Conservation (phyloP, 2,888 invertebrate species). For the Eristalinus aeneus region DNA sequence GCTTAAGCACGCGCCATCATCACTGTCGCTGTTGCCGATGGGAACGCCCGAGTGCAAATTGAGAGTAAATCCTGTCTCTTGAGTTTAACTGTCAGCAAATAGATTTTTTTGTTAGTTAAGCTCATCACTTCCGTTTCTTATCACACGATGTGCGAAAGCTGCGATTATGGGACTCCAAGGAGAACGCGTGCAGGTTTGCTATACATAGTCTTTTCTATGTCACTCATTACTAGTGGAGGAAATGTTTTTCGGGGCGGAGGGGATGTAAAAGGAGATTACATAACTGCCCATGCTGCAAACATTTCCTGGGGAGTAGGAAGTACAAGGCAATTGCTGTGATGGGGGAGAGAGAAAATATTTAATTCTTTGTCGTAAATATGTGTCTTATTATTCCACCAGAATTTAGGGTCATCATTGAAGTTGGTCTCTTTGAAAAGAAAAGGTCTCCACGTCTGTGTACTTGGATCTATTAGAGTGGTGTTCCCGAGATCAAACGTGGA, state of each 20-base stretch:
- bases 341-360: no score
- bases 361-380: no score
- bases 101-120: constrained; percentile 10
- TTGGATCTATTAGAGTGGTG: no score
- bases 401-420: no score
- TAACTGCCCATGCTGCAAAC: neutral
- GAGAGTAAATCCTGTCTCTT: constrained; percentile 9
- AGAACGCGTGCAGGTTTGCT: neutral
- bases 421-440: no score
- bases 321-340: neutral
- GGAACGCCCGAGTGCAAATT: neutral
- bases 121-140: constrained; percentile 20
- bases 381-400: no score
- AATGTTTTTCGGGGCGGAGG: neutral
- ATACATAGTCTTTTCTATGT: neutral
- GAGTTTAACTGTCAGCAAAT: constrained; percentile 4
- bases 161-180: neutral
- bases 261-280: neutral
- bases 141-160: neutral
- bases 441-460: no score
- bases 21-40: neutral
- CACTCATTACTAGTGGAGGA: neutral
- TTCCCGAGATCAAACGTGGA: no score
- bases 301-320: neutral
- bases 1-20: neutral